Evolutionary conservation across 2,888 invertebrate genomes (phyloP).

Genomic region (Leptinotarsa tumamoca): DNA sequence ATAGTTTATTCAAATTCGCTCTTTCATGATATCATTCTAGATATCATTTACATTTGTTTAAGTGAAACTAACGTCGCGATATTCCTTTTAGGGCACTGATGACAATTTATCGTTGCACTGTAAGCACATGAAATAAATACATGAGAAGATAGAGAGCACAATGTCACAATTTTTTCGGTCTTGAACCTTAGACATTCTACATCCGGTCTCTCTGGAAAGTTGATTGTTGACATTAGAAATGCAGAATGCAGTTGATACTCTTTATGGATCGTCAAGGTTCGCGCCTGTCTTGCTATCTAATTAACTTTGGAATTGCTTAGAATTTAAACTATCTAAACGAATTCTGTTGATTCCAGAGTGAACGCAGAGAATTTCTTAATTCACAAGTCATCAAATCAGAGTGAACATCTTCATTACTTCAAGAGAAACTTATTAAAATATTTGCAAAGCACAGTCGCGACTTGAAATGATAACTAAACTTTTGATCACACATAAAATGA

Average conservation of each 20-base stretch:
- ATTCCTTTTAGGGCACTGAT: slow-evolving; percentile 2
- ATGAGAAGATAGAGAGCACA: not conserved
- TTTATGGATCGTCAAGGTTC: slow-evolving; percentile 2
- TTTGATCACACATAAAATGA: too few relatives aligned
- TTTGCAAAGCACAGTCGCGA: too few relatives aligned
- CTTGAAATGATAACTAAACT: too few relatives aligned
- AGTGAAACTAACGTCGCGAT: not conserved
- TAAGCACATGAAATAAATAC: slow-evolving; percentile 14
- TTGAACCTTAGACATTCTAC: not conserved
- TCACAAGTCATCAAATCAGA: too few relatives aligned
- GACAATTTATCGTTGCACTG: slow-evolving; percentile 4
- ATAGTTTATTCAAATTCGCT: not conserved
- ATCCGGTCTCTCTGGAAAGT: not conserved
- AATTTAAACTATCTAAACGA: too few relatives aligned
- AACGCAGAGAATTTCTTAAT: too few relatives aligned
- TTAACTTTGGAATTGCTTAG: not conserved
- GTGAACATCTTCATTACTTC: too few relatives aligned
- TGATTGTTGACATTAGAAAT: slow-evolving; percentile 1
- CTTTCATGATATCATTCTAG: not conserved
- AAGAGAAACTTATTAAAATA: too few relatives aligned
- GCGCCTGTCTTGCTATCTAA: not conserved
- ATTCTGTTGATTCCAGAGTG: too few relatives aligned
- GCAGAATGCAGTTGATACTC: not conserved
- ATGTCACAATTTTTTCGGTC: not conserved
- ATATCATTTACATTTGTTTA: slow-evolving; percentile 10